Conservation (phyloP, 2,888 invertebrate genomes). For the Acanthoscelides obtectus region DNA sequence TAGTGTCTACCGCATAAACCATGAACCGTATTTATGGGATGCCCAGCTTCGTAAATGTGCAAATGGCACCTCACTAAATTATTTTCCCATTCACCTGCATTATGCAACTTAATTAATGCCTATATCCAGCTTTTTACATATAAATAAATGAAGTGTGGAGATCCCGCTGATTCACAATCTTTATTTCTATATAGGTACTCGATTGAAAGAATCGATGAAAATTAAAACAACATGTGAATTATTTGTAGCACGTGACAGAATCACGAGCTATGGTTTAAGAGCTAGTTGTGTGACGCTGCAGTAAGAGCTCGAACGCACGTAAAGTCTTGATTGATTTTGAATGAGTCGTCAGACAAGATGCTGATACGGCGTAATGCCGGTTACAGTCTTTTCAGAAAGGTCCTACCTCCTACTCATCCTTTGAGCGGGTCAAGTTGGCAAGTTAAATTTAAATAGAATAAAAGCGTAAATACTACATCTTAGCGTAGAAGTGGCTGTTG, state of each 20-base stretch:
- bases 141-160: not conserved
- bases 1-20: not conserved
- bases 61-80: not conserved
- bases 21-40: not conserved
- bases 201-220: not conserved
- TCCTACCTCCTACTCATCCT: too few species aligned
- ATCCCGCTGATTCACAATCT: not conserved
- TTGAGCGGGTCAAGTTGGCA: too few species aligned
- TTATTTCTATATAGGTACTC: not conserved
- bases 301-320: too few species aligned
- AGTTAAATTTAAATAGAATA: too few species aligned
- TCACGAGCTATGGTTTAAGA: not conserved
- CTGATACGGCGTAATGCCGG: too few species aligned
- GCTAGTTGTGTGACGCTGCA: too few species aligned
- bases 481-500: too few species aligned
- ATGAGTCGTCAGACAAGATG: too few species aligned
- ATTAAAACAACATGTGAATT: not conserved
- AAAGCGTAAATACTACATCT: too few species aligned
- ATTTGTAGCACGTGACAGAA: not conserved
- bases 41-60: not conserved
- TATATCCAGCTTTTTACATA: not conserved
- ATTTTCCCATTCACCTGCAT: not conserved
- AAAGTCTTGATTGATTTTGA: too few species aligned
- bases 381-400: too few species aligned
- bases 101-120: not conserved